Conservation (phyloP, 1,140 invertebrate species). For the Drosophila oshimai region DNA sequence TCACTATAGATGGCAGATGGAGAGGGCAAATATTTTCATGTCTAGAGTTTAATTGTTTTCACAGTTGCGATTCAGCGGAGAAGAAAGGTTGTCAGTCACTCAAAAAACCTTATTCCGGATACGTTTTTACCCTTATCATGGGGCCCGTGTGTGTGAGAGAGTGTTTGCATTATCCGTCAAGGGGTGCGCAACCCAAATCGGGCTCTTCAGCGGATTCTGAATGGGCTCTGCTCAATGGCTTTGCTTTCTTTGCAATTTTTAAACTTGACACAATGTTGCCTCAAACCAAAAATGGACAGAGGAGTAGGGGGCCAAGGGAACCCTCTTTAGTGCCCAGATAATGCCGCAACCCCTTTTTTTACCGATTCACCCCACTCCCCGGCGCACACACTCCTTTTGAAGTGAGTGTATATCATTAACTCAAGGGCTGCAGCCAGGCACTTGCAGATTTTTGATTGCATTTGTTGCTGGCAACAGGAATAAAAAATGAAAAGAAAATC, state of each 20-base stretch:
- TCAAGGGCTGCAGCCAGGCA: conserved; percentile 64
- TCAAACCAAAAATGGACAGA: conserved; percentile 19
- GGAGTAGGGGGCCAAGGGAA: conserved; percentile 2
- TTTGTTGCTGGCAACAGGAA: conserved; percentile 40
- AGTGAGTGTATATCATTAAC: conserved; percentile 80
- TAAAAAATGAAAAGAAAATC: conserved; percentile 42
- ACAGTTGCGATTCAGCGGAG: conserved; percentile 62
- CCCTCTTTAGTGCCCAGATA: conserved; percentile 50
- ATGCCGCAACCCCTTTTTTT: conserved; percentile 31
- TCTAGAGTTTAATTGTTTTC: conserved; percentile 75
- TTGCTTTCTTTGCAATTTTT: conserved; percentile 57
- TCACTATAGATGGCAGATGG: conserved; percentile 38
- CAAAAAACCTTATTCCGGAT: conserved; percentile 57
- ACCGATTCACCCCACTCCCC: not conserved
- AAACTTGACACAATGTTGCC: conserved; percentile 77
- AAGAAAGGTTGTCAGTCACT: conserved; percentile 59
- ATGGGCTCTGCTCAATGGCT: conserved; percentile 39
- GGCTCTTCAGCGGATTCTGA: conserved; percentile 40
- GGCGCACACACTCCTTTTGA: conserved; percentile 52
- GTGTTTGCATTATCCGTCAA: conserved; percentile 50
- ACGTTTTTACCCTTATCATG: conserved; percentile 56
- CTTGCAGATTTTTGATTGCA: conserved; percentile 68
- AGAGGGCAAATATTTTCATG: conserved; percentile 67
- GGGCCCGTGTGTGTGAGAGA: conserved; percentile 48
- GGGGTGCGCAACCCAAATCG: conserved; percentile 49